phyloP scores from a whole-genome alignment of 2,113 vertebrate species.

The Nettapus auritus region DNA sequence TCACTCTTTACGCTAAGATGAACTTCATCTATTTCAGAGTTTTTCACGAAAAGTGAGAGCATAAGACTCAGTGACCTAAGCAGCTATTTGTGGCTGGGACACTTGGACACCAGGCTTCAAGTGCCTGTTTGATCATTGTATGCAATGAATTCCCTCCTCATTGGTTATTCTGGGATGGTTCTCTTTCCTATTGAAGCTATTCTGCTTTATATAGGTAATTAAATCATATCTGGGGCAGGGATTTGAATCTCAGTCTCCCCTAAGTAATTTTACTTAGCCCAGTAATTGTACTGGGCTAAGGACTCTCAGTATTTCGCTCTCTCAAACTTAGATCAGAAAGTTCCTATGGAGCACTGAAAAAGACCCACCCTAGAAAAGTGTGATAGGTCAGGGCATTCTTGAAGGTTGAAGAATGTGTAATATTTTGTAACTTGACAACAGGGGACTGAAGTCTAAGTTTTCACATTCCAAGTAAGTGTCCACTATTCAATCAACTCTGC shows the following conservation, averaged over 20 bases:
- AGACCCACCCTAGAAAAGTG: background rate
- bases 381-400: background rate
- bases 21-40: background rate
- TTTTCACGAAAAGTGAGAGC: background rate
- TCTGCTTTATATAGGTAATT: constrained; percentile 39
- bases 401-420: background rate
- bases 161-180: background rate
- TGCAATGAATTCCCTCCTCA: background rate
- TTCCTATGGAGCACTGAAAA: background rate
- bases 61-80: background rate
- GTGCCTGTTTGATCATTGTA: background rate
- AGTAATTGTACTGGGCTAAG: constrained; percentile 42
- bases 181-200: constrained; percentile 8
- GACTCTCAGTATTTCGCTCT: background rate
- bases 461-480: background rate
- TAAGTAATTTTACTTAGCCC: constrained; percentile 36
- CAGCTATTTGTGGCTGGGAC: background rate
- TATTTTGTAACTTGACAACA: background rate
- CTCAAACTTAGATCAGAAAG: background rate
- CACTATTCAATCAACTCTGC: no score
- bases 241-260: constrained; percentile 16
- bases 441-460: background rate
- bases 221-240: constrained; percentile 26
- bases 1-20: background rate
- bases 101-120: background rate